Percentiles rank a stretch among this genome's conserved stretches.
These are phyloP conservation scores for Nebria ingens DNA, from an alignment of 1,140 invertebrate species.

Conservation along the genomic window DNA sequence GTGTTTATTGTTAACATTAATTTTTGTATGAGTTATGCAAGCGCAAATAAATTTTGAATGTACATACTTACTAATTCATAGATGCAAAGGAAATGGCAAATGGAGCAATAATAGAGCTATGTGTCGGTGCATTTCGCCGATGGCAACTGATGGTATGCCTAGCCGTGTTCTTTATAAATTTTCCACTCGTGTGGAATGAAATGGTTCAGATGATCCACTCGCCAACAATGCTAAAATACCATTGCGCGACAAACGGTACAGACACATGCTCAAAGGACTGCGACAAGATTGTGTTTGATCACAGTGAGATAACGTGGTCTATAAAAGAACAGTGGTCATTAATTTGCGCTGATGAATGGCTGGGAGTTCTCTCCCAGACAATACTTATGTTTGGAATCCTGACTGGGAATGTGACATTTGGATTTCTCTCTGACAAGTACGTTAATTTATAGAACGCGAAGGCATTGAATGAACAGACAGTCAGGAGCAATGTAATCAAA, in stretches of 20 bases:
- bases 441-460: neutral
- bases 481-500: no score
- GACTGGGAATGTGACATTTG: slow-evolving; percentile 1
- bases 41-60: no score
- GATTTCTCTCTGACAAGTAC: neutral
- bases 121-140: slow-evolving; percentile 41
- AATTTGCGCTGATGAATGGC: slow-evolving; percentile 32
- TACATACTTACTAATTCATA: no score
- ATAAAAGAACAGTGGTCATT: slow-evolving; percentile 9
- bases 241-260: neutral
- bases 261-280: slow-evolving; percentile 14
- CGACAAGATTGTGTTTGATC: neutral
- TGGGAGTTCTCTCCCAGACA: slow-evolving; percentile 35
- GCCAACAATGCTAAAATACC: neutral
- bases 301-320: neutral
- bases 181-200: slow-evolving; percentile 45
- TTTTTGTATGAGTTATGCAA: no score
- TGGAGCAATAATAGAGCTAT: neutral
- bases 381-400: slow-evolving; percentile 20
- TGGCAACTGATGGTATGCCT: slow-evolving; percentile 44
- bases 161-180: slow-evolving; percentile 40
- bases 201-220: slow-evolving; percentile 36
- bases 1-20: no score
- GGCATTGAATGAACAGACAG: no score
- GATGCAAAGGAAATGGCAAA: no score